phyloP scores from a whole-genome alignment of 2,113 vertebrate genomes.

The Otocyon megalotis region DNA sequence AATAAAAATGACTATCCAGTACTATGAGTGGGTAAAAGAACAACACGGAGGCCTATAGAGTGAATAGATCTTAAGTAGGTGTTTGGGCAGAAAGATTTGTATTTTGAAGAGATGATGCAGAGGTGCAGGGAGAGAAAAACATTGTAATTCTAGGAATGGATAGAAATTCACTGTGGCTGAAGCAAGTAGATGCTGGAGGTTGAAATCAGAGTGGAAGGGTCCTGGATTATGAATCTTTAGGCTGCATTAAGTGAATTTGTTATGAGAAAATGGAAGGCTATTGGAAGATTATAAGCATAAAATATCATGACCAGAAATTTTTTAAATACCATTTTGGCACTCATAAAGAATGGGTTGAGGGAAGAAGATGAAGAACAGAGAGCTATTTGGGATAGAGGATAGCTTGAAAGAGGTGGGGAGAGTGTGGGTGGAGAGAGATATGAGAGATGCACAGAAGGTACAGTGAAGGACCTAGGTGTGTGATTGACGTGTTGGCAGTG shows the following conservation, averaged over 20 bases:
- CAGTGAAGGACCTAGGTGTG: not conserved
- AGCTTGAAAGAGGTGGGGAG: not conserved
- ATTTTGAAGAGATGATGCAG: not conserved
- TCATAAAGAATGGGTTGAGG: not conserved
- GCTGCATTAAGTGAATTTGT: not conserved
- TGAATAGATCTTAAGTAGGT: not conserved
- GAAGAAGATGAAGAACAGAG: not conserved
- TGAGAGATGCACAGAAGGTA: not conserved
- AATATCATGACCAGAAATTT: not conserved
- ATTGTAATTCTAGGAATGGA: not conserved
- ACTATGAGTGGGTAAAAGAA: not conserved
- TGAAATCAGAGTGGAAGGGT: not conserved
- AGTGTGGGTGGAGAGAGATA: not conserved
- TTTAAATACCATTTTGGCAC: not conserved
- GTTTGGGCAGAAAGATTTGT: not conserved
- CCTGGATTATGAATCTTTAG: not conserved
- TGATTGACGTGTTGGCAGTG: not conserved
- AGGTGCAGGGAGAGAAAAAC: not conserved
- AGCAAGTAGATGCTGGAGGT: not conserved
- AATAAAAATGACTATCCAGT: not conserved
- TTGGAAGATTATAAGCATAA: not conserved
- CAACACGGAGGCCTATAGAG: too few relatives aligned
- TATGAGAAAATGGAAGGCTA: not conserved
- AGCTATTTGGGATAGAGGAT: not conserved
- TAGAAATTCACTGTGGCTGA: not conserved